These are phyloP conservation scores for Enteromius argenteus DNA, from an alignment of 2,797 vertebrate species.

Conservation along the genomic window DNA sequence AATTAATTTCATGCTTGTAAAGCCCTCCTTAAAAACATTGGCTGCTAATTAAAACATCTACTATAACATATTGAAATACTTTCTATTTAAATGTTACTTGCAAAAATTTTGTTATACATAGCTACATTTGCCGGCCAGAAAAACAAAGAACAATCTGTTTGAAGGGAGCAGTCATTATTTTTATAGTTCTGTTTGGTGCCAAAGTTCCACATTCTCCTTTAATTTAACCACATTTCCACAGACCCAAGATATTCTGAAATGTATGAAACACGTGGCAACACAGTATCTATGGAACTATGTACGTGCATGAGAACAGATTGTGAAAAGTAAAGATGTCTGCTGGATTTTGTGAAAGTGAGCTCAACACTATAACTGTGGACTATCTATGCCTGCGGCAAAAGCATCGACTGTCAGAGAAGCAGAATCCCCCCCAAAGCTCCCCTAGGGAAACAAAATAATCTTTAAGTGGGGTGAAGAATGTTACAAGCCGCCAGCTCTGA, in stretches of 20 bases:
- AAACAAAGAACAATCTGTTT: neutral
- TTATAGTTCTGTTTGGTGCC: constrained; percentile 1
- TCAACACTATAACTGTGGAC: constrained; percentile 41
- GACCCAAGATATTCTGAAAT: neutral
- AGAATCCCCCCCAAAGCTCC: constrained; percentile 30
- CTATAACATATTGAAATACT: neutral
- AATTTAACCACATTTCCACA: constrained; percentile 1
- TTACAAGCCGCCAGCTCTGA: constrained; percentile 35
- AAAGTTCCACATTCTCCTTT: neutral
- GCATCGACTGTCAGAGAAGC: constrained; percentile 39
- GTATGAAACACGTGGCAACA: constrained; percentile 11
- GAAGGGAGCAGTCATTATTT: neutral
- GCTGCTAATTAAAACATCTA: neutral
- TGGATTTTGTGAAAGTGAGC: constrained; percentile 18
- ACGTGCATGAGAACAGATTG: constrained; percentile 1
- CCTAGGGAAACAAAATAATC: constrained; percentile 35
- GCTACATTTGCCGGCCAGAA: neutral
- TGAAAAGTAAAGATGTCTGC: constrained; percentile 2
- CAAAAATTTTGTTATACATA: neutral
- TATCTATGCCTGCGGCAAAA: constrained; percentile 38
- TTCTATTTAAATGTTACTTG: neutral
- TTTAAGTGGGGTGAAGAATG: constrained; percentile 34
- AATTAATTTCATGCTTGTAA: neutral
- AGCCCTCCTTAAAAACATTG: neutral
- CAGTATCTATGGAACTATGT: constrained; percentile 3